phyloP scores from a whole-genome alignment of 2,113 vertebrate genomes.

The Hemicordylus capensis region DNA sequence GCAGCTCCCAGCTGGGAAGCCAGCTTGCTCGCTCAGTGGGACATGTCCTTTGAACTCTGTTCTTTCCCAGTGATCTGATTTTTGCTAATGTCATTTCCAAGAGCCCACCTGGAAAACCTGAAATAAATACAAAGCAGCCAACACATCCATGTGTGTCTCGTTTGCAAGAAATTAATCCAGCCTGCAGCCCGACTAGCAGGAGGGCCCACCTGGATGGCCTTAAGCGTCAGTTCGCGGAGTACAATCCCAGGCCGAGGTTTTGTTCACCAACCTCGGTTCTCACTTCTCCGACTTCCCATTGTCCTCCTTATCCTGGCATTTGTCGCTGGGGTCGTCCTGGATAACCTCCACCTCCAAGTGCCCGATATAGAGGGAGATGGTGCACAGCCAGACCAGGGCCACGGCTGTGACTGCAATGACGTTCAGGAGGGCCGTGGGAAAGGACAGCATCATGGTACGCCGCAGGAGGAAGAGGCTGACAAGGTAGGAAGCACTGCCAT shows the following conservation, averaged over 20 bases:
- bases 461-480: constrained; percentile 81
- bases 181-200: neutral
- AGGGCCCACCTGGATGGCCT: neutral
- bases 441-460: constrained; percentile 84
- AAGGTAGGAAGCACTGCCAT: constrained; percentile 81
- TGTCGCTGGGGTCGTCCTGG: constrained; percentile 1
- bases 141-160: neutral
- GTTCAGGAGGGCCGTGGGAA: constrained; percentile 77
- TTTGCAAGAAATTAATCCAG: neutral
- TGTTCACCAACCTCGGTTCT: constrained; percentile 5
- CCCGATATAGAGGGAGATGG: constrained; percentile 89
- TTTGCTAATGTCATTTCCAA: neutral
- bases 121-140: constrained; percentile 10
- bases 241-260: neutral
- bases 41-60: neutral
- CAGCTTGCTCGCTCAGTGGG: neutral
- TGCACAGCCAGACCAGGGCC: constrained; percentile 89
- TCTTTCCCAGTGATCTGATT: neutral
- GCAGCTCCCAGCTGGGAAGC: neutral
- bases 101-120: neutral
- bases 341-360: constrained; percentile 86
- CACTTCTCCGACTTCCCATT: constrained; percentile 57
- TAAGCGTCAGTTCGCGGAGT: neutral
- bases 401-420: constrained; percentile 72
- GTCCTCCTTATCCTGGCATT: neutral